Base-by-base conservation (phyloP, 2,888 invertebrate genomes). In the Drosophila paramelanica region DNA sequence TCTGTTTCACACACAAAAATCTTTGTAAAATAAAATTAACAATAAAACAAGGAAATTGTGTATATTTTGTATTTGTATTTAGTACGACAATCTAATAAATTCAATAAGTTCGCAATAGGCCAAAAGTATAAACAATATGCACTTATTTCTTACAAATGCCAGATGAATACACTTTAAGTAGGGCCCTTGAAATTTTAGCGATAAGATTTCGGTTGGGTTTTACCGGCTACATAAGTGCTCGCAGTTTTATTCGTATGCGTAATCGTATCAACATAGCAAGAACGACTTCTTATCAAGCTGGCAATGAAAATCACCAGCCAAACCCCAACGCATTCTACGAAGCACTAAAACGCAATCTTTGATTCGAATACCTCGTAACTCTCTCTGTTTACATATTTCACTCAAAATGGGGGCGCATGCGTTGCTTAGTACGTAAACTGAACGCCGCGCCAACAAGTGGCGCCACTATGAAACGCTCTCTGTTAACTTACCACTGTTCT, bases 371-470 rank as follows among this genome's bases (percentile, higher is more conserved):
- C 20, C 7, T 27, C 51, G 36, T 36, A 43, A 57, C 38, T 25
- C 67, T 84, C 73, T 88, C 68, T 62, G 61, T 72, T 76, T 72
- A 36, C 36, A 65, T 62, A 59, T 68, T 83, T 66, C 67, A 85
- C 85, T 89, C 82, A 13, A 36, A 77, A 81, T 67, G 64, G 20
- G 43, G 39, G 49, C 76, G 81, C 89, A 86, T 78, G 78, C 76
- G 78, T 61, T n/a, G 17, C 0, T 2, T 61, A 76, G 71, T 74
- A 50, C 60, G 1, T 0, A 17, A 69, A 38, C 2, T 75, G n/a
- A 3, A 39, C 90, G 66, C 81, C 69, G 47, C 2, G 33, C 7
- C 1, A 4, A 6, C 46, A 57, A 71, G 11, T 90, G 90, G 90
- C 90, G 90, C 85, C 76, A 79, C 53, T 68, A 61, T 60, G 66